These are phyloP conservation scores for Phenganax subtilis DNA, from an alignment of 92 coral and sea anemone species.

Conservation along the genomic window DNA sequence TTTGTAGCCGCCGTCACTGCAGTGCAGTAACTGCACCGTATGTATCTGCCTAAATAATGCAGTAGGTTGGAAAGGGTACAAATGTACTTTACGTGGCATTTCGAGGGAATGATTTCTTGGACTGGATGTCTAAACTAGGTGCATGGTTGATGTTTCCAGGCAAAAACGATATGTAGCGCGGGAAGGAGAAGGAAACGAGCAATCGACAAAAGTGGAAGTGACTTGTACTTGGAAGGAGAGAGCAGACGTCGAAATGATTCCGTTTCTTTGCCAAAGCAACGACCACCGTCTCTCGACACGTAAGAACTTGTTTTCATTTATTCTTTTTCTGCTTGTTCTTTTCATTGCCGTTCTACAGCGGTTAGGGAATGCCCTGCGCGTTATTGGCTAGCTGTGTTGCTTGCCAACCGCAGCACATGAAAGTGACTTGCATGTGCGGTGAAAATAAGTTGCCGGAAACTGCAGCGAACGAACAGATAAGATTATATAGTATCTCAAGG, in stretches of 20 bases:
- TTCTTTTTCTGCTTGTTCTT: not conserved
- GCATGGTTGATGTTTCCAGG: not conserved
- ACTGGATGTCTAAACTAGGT: not conserved
- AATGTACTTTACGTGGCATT: not conserved
- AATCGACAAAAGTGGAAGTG: slow-evolving; percentile 16
- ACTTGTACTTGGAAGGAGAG: slow-evolving; percentile 34
- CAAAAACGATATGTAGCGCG: not conserved
- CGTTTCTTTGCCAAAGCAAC: not conserved
- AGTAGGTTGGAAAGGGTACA: too few species aligned
- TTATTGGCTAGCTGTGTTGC: too few species aligned
- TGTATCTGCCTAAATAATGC: not conserved
- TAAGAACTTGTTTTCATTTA: not conserved
- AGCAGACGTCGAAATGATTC: slow-evolving; percentile 4
- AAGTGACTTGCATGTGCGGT: too few species aligned
- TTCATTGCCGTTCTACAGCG: too few species aligned
- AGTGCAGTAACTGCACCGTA: not conserved
- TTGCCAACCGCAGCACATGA: too few species aligned
- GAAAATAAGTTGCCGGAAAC: too few species aligned
- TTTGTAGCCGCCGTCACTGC: not conserved
- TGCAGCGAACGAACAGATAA: too few species aligned
- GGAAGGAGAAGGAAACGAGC: slow-evolving; percentile 23
- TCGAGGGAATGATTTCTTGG: not conserved
- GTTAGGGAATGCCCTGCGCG: too few species aligned
- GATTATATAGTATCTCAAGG: too few species aligned
- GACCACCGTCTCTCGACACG: slow-evolving; percentile 2